phyloP scores from a whole-genome alignment of 2,888 invertebrate species.

The Lasioglossum pauxillum region DNA sequence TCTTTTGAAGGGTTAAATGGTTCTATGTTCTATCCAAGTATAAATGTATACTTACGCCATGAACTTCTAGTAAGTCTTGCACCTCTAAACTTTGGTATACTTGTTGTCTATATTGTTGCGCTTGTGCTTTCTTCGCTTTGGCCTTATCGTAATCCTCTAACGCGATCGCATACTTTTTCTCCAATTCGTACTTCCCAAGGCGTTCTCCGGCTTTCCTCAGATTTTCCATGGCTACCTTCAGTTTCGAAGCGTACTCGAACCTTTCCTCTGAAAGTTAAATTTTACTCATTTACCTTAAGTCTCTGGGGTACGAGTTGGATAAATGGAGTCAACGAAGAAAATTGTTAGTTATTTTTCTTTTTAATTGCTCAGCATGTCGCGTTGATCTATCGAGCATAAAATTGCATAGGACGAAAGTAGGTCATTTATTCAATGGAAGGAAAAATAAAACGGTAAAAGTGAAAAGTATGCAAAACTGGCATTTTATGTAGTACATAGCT shows the following conservation, averaged over 20 bases:
- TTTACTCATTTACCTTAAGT: neutral
- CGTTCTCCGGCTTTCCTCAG: constrained; percentile 94
- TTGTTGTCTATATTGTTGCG: constrained; percentile 92
- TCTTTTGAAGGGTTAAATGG: neutral
- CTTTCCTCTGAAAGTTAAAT: constrained; percentile 89
- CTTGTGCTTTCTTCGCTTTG: constrained; percentile 94
- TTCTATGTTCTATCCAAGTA: neutral
- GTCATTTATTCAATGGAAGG: no score
- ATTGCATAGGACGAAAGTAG: no score
- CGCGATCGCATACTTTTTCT: constrained; percentile 96
- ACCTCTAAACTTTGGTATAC: constrained; percentile 91
- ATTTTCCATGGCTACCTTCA: constrained; percentile 94
- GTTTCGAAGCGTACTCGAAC: constrained; percentile 96
- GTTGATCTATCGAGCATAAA: no score
- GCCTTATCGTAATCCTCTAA: constrained; percentile 97
- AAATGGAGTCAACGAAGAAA: no score
- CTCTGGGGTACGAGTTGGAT: neutral
- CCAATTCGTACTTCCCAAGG: constrained; percentile 94
- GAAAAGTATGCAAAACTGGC: no score
- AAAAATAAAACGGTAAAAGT: no score
- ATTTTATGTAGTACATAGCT: no score
- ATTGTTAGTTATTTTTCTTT: no score
- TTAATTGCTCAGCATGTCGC: no score
- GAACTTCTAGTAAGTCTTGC: constrained; percentile 91
- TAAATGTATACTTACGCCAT: constrained; percentile 87